phyloP scores from a whole-genome alignment of 2,113 vertebrate species.

The Cynopterus brachyotis region DNA sequence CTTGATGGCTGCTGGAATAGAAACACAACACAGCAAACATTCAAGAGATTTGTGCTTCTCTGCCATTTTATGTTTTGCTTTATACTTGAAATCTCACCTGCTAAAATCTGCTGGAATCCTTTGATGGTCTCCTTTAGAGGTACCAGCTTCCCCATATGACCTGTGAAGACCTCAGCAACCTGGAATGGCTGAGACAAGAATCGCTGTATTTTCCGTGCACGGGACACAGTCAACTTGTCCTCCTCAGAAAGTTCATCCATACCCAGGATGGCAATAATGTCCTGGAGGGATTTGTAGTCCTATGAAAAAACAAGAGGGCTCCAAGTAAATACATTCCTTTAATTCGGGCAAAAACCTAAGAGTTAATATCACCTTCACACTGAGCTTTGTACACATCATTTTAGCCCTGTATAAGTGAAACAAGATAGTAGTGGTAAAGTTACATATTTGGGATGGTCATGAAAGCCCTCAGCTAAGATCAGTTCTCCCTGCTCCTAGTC shows the following conservation, averaged over 20 bases:
- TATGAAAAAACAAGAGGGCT: conserved; percentile 60
- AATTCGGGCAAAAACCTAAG: not conserved
- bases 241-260: conserved; percentile 99
- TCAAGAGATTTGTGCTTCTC: not conserved
- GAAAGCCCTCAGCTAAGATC: not conserved
- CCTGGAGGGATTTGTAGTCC: conserved; percentile 99
- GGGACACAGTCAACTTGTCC: conserved; percentile 96
- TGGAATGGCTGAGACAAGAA: conserved; percentile 99
- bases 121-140: conserved; percentile 96
- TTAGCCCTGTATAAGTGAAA: not conserved
- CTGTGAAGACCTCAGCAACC: conserved; percentile 98
- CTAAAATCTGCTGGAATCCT: conserved; percentile 95
- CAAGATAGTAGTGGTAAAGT: not conserved
- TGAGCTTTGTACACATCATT: not conserved
- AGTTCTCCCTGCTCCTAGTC: not conserved
- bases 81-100: conserved; percentile 81
- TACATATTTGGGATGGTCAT: not conserved
- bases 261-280: conserved; percentile 98
- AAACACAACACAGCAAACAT: not conserved
- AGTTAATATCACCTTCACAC: not conserved
- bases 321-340: rapidly evolving
- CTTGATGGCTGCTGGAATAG: not conserved
- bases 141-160: conserved; percentile 95
- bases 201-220: conserved; percentile 97
- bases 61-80: not conserved